Conservation (phyloP, 2,797 vertebrate genomes). For the Hydrophis major region DNA sequence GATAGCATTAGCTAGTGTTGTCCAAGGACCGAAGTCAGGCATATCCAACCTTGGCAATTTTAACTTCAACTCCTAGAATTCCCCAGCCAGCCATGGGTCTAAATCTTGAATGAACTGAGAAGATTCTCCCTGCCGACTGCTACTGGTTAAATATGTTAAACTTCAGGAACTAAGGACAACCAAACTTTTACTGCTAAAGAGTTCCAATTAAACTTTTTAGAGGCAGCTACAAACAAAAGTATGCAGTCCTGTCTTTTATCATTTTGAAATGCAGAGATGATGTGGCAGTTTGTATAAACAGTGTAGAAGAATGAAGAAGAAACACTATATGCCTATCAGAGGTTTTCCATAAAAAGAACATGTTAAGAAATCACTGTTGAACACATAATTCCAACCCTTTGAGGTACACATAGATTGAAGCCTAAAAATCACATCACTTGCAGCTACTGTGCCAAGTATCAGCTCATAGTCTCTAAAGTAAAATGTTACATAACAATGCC, state of each 20-base stretch:
- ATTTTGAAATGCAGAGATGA: conserved; percentile 63
- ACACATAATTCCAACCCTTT: conserved; percentile 49
- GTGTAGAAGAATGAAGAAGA: conserved; percentile 59
- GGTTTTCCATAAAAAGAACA: conserved; percentile 53
- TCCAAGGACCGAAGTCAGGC: background rate
- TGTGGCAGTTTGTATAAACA: conserved; percentile 60
- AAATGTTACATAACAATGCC: conserved; percentile 45
- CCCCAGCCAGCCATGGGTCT: background rate
- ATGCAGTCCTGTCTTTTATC: conserved; percentile 56
- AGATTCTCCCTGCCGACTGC: background rate
- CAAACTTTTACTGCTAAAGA: conserved; percentile 39
- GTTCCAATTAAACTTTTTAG: conserved; percentile 47
- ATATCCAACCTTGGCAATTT: background rate
- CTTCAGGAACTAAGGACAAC: conserved; percentile 28
- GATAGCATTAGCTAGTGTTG: background rate
- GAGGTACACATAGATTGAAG: conserved; percentile 46
- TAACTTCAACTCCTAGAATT: background rate
- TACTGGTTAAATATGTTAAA: conserved; percentile 26
- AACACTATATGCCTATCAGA: conserved; percentile 63
- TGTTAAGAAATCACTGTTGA: conserved; percentile 51
- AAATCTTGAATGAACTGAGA: background rate
- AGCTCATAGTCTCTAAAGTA: conserved; percentile 39
- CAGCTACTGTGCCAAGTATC: conserved; percentile 51
- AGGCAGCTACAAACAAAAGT: conserved; percentile 54
- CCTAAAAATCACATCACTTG: conserved; percentile 50